Conservation (phyloP, 2,888 invertebrate species). For the Plusia festucae region DNA sequence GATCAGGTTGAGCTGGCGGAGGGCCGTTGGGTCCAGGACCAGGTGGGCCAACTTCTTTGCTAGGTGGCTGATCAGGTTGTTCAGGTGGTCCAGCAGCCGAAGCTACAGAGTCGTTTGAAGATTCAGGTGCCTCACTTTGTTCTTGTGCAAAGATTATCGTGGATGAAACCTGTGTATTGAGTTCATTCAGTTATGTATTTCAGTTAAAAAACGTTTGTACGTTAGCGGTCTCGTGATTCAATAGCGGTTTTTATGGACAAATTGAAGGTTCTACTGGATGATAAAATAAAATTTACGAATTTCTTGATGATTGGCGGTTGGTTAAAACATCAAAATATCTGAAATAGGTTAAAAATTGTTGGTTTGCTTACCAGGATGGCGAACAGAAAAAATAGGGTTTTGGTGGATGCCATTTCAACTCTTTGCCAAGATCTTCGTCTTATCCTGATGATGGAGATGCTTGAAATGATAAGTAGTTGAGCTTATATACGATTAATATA, state of each 20-base stretch:
- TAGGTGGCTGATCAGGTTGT: not conserved
- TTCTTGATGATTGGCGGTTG: too few relatives aligned
- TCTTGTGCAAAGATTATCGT: conserved; percentile 14
- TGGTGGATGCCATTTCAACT: conserved; percentile 34
- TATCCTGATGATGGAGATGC: conserved; percentile 45
- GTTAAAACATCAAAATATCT: not conserved
- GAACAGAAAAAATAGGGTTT: conserved; percentile 46
- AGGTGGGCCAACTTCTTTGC: not conserved
- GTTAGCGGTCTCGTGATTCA: not conserved
- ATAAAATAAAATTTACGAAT: too few relatives aligned
- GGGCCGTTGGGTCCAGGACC: not conserved
- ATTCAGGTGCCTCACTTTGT: not conserved
- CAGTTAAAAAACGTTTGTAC: not conserved
- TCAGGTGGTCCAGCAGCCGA: not conserved
- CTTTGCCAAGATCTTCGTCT: conserved; percentile 32
- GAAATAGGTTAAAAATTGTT: not conserved
- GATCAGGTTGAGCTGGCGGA: not conserved
- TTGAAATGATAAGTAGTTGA: conserved; percentile 21
- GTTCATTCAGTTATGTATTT: not conserved
- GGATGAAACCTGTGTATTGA: conserved; percentile 26
- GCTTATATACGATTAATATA: conserved; percentile 49
- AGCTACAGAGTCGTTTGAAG: not conserved
- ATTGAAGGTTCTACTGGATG: not conserved
- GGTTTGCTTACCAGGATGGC: conserved; percentile 59
- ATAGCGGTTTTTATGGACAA: not conserved